These are phyloP conservation scores for Sarcophaga peregrina DNA, from an alignment of 1,140 invertebrate species.

Conservation along the genomic window DNA sequence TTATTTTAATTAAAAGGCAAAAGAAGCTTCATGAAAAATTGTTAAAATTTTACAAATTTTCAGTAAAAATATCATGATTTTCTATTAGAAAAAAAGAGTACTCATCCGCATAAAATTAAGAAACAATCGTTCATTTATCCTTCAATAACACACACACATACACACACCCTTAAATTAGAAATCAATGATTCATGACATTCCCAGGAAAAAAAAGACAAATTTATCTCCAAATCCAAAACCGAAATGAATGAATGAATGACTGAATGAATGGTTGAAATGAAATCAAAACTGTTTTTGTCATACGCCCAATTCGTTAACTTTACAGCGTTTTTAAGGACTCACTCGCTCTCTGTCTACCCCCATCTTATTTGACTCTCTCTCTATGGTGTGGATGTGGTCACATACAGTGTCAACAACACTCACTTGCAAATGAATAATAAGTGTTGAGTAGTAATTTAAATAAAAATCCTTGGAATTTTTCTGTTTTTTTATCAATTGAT, in stretches of 20 bases:
- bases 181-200: conserved; percentile 7
- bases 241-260: neutral
- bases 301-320: neutral
- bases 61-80: too few species aligned
- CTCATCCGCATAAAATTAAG: too few species aligned
- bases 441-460: too few species aligned
- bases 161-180: neutral
- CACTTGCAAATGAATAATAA: neutral
- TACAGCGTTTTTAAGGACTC: neutral
- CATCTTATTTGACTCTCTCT: neutral
- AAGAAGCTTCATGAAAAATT: too few species aligned
- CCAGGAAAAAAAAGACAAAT: neutral
- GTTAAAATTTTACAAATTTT: too few species aligned
- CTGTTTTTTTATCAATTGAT: too few species aligned
- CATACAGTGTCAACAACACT: neutral
- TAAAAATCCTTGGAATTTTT: too few species aligned
- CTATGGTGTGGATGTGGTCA: neutral
- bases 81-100: too few species aligned
- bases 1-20: too few species aligned
- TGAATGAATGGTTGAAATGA: neutral
- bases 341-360: too few species aligned
- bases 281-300: neutral
- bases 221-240: neutral
- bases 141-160: neutral
- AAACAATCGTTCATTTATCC: neutral